Percentiles rank a stretch among this genome's conserved stretches.
These are phyloP conservation scores for Trachelus stipa DNA, from an alignment of 2,888 invertebrate species.

Conservation along the genomic window DNA sequence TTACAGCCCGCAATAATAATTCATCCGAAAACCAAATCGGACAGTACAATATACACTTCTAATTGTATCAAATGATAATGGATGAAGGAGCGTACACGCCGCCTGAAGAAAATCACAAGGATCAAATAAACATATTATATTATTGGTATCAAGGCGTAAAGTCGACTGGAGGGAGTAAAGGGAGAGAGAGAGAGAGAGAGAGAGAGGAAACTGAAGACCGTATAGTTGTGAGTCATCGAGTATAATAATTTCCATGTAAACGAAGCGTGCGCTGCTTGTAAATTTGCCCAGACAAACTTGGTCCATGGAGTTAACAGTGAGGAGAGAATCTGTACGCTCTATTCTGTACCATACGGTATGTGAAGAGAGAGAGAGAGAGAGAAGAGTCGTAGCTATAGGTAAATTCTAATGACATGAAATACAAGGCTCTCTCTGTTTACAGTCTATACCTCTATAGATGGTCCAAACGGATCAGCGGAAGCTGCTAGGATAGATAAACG, in stretches of 20 bases:
- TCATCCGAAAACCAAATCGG: slow-evolving; percentile 3
- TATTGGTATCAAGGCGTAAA: neutral
- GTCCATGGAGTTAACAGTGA: neutral
- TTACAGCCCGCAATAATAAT: slow-evolving; percentile 18
- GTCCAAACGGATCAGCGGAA: neutral
- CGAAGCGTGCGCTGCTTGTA: neutral
- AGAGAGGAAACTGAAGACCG: neutral
- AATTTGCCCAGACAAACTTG: neutral
- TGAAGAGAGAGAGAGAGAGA: slow-evolving; percentile 14
- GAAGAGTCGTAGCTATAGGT: slow-evolving; percentile 26
- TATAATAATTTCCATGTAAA: neutral
- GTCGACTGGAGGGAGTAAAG: neutral
- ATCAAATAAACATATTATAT: neutral
- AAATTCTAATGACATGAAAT: slow-evolving; percentile 4
- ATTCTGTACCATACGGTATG: neutral
- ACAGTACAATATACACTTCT: neutral
- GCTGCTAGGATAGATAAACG: slow-evolving; percentile 12
- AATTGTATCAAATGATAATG: neutral
- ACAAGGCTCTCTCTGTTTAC: neutral
- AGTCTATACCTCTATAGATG: neutral
- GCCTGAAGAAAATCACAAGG: neutral
- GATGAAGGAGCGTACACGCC: neutral
- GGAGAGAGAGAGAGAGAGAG: neutral
- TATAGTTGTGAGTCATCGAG: neutral
- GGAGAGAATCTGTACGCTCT: neutral